A percentile compares a stretch with the other conserved stretches of the same genome.
These are phyloP conservation scores for Eupithecia centaureata DNA, from an alignment of 2,888 invertebrate genomes.

Conservation along the genomic window DNA sequence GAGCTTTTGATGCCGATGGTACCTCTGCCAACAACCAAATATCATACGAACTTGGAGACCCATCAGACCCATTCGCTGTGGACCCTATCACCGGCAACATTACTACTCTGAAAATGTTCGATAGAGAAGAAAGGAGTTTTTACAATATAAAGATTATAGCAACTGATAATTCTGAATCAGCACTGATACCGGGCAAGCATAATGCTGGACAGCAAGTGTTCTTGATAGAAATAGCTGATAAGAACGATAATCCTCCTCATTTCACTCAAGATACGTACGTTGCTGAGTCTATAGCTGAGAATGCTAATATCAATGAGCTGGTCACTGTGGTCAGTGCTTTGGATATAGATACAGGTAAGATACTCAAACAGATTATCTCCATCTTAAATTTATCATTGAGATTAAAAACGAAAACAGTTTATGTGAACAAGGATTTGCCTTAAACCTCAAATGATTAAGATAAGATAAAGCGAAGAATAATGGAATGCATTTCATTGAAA, in stretches of 20 bases:
- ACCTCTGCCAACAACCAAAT: constrained; percentile 93
- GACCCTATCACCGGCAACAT: constrained; percentile 94
- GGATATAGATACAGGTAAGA: constrained; percentile 91
- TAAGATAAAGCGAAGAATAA: no score
- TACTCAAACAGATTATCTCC: not conserved
- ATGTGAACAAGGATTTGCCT: not conserved
- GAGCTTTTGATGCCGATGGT: constrained; percentile 94
- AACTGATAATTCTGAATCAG: constrained; percentile 94
- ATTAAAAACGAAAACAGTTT: not conserved
- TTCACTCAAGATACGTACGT: constrained; percentile 91
- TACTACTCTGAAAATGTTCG: constrained; percentile 91
- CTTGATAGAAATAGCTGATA: constrained; percentile 96
- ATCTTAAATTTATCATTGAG: not conserved
- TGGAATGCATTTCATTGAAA: no score
- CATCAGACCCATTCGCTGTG: constrained; percentile 90
- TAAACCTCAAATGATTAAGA: not conserved
- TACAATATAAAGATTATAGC: constrained; percentile 96
- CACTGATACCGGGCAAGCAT: constrained; percentile 85
- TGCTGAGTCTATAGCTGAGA: constrained; percentile 91
- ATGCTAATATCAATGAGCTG: constrained; percentile 91
- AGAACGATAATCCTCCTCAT: constrained; percentile 96
- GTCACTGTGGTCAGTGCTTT: constrained; percentile 94
- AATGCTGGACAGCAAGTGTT: constrained; percentile 92
- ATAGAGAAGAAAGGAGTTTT: constrained; percentile 92
- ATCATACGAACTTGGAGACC: constrained; percentile 88